Percentiles rank a stretch among this genome's conserved stretches.
These are phyloP conservation scores for Corythucha ciliata DNA, from an alignment of 2,888 invertebrate species.

Conservation along the genomic window DNA sequence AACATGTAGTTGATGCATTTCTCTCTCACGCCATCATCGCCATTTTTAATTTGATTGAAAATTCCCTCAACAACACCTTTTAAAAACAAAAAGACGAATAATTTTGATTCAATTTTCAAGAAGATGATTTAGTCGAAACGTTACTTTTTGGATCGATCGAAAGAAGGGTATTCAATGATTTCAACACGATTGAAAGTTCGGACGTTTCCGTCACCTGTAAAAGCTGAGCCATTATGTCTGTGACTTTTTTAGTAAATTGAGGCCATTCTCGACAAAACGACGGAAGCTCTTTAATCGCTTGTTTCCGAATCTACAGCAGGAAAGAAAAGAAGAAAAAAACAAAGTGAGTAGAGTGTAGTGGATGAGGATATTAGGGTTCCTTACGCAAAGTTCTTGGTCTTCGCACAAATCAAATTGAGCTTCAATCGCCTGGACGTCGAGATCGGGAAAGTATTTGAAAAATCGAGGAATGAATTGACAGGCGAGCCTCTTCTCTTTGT, in stretches of 20 bases:
- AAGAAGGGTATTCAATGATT: slow-evolving; percentile 67
- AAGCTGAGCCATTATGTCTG: slow-evolving; percentile 85
- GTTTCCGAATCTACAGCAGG: no score
- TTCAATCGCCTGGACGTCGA: slow-evolving; percentile 80
- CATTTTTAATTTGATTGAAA: slow-evolving; percentile 15
- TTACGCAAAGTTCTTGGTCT: slow-evolving; percentile 83
- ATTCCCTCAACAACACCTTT: no score
- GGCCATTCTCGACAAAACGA: slow-evolving; percentile 75
- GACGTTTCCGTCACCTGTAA: no score
- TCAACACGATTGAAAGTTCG: slow-evolving; percentile 78
- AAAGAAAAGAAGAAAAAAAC: no score
- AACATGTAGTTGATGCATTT: slow-evolving; percentile 12
- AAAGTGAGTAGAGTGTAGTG: no score
- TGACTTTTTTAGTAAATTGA: slow-evolving; percentile 73
- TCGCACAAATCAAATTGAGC: slow-evolving; percentile 91
- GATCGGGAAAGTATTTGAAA: slow-evolving; percentile 79
- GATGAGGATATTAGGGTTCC: no score
- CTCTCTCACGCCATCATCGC: slow-evolving; percentile 12
- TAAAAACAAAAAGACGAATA: no score
- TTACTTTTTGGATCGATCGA: slow-evolving; percentile 61
- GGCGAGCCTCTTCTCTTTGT: slow-evolving; percentile 83
- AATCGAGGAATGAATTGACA: slow-evolving; percentile 93
- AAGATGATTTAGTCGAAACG: no score
- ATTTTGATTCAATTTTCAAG: no score
- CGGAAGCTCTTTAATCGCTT: slow-evolving; percentile 87